Conservation (phyloP, 2,797 vertebrate species). For the Schizothorax lantsangensis region DNA sequence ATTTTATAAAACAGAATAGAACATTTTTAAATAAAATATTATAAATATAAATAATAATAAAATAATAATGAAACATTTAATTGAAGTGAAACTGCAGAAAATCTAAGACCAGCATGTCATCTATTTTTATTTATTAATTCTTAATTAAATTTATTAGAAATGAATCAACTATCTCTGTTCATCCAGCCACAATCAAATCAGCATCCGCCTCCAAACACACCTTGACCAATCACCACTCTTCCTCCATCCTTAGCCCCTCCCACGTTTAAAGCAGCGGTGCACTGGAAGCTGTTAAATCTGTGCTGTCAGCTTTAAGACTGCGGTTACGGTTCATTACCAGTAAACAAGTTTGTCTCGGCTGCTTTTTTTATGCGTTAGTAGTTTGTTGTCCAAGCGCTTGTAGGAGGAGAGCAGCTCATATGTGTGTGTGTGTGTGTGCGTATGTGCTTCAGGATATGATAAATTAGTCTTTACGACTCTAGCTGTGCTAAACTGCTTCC, state of each 20-base stretch:
- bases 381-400: not conserved
- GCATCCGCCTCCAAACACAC: not conserved
- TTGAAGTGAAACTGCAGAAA: not conserved
- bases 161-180: not conserved
- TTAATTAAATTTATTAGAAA: not conserved
- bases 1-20: too few species aligned
- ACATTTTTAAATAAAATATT: not conserved
- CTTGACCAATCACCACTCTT: not conserved
- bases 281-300: constrained; percentile 2
- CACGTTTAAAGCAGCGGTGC: not conserved
- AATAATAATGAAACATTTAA: not conserved
- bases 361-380: constrained; percentile 9
- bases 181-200: not conserved
- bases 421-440: constrained; percentile 28
- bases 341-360: constrained; percentile 46
- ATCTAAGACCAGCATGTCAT: not conserved
- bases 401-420: not conserved
- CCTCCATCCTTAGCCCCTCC: not conserved
- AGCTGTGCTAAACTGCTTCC: constrained; percentile 77
- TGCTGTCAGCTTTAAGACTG: constrained; percentile 30
- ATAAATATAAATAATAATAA: too few species aligned
- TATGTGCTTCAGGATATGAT: constrained; percentile 73
- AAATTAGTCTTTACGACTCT: constrained; percentile 74
- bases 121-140: not conserved
- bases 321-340: constrained; percentile 30